These are phyloP conservation scores for Oceanodroma leucorhoa DNA, from an alignment of 2,797 vertebrate species.

Conservation along the genomic window DNA sequence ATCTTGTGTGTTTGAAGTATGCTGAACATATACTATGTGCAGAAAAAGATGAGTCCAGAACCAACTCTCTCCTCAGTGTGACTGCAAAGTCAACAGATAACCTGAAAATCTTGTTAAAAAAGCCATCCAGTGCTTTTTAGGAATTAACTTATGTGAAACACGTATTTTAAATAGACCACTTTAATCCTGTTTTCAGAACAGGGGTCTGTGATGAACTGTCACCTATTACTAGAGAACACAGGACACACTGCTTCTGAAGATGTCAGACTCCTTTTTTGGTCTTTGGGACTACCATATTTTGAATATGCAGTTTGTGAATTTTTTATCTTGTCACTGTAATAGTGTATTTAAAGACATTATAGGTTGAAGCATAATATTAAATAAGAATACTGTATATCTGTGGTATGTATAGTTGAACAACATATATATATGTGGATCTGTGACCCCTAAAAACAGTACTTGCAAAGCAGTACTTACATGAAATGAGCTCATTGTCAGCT, in stretches of 20 bases:
- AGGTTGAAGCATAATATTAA: background rate
- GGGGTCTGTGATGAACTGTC: background rate
- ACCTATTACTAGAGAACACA: background rate
- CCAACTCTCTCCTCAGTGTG: background rate
- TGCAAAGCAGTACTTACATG: slow-evolving; percentile 80
- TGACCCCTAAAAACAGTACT: background rate
- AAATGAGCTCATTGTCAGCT: slow-evolving; percentile 90
- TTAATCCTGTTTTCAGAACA: background rate
- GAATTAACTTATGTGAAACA: background rate
- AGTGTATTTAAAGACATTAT: background rate
- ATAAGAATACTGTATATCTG: background rate
- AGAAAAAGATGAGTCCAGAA: background rate
- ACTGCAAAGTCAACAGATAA: background rate
- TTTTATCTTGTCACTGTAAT: background rate
- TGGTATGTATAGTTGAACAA: background rate
- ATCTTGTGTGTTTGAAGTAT: background rate
- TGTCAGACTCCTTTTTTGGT: background rate
- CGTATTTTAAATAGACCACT: background rate
- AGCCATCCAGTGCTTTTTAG: background rate
- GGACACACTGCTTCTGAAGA: background rate
- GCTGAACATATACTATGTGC: background rate
- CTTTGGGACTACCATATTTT: background rate
- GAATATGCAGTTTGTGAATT: background rate
- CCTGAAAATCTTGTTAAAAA: background rate
- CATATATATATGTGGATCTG: background rate